Percentiles rank a stretch among this genome's conserved stretches.
phyloP scores from a whole-genome alignment of 2,797 vertebrate species.

The Muscicapa comitata region DNA sequence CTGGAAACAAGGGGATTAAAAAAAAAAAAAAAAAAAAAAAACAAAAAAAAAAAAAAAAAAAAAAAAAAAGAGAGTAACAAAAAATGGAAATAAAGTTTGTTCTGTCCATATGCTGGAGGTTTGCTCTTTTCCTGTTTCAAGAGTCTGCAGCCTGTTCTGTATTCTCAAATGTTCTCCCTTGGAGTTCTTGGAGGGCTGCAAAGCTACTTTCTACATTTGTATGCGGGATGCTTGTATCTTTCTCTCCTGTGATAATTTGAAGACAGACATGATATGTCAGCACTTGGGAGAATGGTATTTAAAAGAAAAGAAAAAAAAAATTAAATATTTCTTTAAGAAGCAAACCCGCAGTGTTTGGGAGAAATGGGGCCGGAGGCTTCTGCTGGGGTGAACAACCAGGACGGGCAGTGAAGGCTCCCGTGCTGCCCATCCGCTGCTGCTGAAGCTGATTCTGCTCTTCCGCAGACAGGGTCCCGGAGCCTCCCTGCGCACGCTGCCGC shows the following conservation, averaged over 20 bases:
- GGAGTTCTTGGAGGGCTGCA: fast-evolving
- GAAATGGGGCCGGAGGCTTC: fast-evolving
- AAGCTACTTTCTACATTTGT: background rate
- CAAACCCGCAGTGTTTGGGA: background rate
- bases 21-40: too few relatives aligned
- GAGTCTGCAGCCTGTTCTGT: background rate
- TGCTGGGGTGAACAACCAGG: too few relatives aligned
- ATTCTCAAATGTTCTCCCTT: background rate
- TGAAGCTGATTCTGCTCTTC: background rate
- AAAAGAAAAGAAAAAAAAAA: background rate
- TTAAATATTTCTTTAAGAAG: background rate
- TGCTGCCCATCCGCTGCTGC: fast-evolving
- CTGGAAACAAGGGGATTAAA: background rate
- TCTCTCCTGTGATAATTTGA: background rate
- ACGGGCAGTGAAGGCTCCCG: fast-evolving
- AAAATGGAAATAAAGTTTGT: background rate
- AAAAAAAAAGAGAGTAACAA: too few relatives aligned
- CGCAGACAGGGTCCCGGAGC: too few relatives aligned
- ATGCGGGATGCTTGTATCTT: fast-evolving
- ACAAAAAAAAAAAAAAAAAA: too few relatives aligned
- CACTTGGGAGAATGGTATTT: background rate
- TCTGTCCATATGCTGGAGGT: background rate
- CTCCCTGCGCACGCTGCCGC: background rate
- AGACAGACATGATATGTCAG: background rate
- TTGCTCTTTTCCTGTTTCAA: background rate